Conservation (phyloP, 2,888 invertebrate species). For the Ctena decussata region DNA sequence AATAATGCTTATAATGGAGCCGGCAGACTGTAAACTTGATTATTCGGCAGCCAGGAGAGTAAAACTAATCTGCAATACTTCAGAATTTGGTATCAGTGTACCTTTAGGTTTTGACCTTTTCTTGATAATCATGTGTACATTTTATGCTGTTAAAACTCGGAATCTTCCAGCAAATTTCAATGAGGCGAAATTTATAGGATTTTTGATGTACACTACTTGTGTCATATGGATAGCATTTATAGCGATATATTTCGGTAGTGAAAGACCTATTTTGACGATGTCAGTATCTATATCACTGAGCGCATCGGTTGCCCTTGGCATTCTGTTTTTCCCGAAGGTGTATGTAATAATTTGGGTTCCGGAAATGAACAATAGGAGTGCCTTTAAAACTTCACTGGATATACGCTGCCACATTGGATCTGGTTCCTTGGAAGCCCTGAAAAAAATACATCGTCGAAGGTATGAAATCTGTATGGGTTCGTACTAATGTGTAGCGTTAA, state of each 20-base stretch:
- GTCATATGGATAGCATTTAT: slow-evolving; percentile 99
- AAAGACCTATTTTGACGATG: slow-evolving; percentile 89
- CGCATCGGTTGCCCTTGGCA: slow-evolving; percentile 91
- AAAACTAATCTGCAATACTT: slow-evolving; percentile 90
- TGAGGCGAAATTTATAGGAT: slow-evolving; percentile 92
- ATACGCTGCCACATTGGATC: slow-evolving; percentile 91
- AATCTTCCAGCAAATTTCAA: slow-evolving; percentile 99
- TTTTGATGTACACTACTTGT: slow-evolving; percentile 99
- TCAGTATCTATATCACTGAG: slow-evolving; percentile 92
- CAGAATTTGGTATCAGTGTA: slow-evolving; percentile 90
- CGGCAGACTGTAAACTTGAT: slow-evolving; percentile 88
- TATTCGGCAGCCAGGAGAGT: slow-evolving; percentile 87
- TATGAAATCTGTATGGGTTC: slow-evolving; percentile 45
- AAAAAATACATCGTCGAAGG: slow-evolving; percentile 80
- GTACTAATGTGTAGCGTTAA: too few species aligned
- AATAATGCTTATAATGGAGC: slow-evolving; percentile 89
- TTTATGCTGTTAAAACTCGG: slow-evolving; percentile 93
- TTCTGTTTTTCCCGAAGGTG: slow-evolving; percentile 92
- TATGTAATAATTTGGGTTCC: slow-evolving; percentile 92
- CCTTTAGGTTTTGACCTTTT: slow-evolving; percentile 93
- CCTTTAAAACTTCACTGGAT: slow-evolving; percentile 92
- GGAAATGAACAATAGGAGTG: slow-evolving; percentile 92
- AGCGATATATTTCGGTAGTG: slow-evolving; percentile 97
- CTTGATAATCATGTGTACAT: slow-evolving; percentile 93
- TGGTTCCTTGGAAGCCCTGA: slow-evolving; percentile 78